Evolutionary conservation across 2,797 vertebrate species (phyloP).

Genomic region (Gypaetus barbatus): DNA sequence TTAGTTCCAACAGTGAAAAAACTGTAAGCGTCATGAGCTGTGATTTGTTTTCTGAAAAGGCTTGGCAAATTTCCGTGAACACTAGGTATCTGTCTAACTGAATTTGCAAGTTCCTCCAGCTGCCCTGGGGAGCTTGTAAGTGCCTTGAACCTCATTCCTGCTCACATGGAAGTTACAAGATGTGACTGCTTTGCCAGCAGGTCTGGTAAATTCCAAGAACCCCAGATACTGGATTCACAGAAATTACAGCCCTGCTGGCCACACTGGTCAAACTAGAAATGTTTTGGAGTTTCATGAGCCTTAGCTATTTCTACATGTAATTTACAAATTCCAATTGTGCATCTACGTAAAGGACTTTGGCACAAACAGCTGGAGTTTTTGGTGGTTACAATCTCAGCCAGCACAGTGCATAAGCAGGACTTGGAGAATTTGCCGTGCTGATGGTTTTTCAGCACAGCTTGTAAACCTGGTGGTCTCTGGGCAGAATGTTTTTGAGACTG

Average conservation of each 20-base stretch:
- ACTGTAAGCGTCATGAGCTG: background rate
- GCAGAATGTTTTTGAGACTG: background rate
- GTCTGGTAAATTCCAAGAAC: constrained; percentile 51
- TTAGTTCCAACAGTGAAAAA: background rate
- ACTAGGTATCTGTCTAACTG: constrained; percentile 22
- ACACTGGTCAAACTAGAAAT: constrained; percentile 5
- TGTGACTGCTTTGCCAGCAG: constrained; percentile 1
- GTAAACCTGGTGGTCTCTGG: background rate
- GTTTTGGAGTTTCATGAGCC: constrained; percentile 23
- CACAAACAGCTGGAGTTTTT: background rate
- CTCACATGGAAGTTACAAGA: background rate
- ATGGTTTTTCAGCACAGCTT: background rate
- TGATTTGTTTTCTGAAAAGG: background rate
- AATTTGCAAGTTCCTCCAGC: constrained; percentile 14
- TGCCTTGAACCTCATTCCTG: constrained; percentile 26
- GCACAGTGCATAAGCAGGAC: background rate
- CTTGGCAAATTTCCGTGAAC: constrained; percentile 15
- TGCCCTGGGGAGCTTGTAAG: constrained; percentile 20
- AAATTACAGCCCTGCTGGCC: constrained; percentile 50
- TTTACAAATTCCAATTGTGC: constrained; percentile 12
- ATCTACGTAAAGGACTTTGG: constrained; percentile 33
- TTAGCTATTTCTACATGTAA: constrained; percentile 6
- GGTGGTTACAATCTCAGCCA: background rate
- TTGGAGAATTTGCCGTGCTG: background rate
- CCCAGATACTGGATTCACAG: constrained; percentile 38